Evolutionary conservation across 2,888 invertebrate genomes (phyloP).

Genomic region (Ophion ellenae): DNA sequence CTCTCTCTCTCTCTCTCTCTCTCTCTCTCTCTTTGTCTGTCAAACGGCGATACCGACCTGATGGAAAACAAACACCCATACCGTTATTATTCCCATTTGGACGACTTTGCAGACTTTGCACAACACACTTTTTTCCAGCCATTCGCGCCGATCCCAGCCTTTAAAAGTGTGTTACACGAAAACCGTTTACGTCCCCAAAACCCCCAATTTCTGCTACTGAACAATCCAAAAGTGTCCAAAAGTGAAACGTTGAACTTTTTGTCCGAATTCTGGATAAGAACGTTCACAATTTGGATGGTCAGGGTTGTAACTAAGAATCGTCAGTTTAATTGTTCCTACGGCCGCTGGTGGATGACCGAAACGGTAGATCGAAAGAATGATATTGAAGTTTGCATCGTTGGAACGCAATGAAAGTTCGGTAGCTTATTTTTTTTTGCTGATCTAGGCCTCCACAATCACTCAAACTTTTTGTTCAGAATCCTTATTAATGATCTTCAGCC

Average conservation of each 20-base stretch:
- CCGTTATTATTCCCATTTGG: constrained; percentile 13
- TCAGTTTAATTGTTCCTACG: background rate
- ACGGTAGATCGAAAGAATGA: background rate
- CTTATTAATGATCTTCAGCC: too few relatives aligned
- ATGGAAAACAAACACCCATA: constrained; percentile 28
- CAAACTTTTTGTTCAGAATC: too few relatives aligned
- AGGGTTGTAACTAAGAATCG: too few relatives aligned
- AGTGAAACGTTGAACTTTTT: background rate
- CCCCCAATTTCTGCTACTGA: constrained; percentile 4
- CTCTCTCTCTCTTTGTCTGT: constrained; percentile 22
- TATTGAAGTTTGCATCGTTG: too few relatives aligned
- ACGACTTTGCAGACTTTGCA: constrained; percentile 18
- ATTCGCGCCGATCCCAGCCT: constrained; percentile 18
- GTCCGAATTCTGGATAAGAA: background rate
- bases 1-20: background rate
- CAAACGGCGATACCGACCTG: constrained; percentile 48
- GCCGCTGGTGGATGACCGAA: background rate
- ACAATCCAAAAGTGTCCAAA: too few relatives aligned
- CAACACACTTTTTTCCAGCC: background rate
- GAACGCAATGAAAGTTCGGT: too few relatives aligned
- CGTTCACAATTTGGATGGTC: too few relatives aligned
- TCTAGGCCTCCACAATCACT: too few relatives aligned
- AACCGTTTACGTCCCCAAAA: background rate
- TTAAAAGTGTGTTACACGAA: constrained; percentile 16
- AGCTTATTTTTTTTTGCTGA: too few relatives aligned